Conservation (phyloP, 2,113 vertebrate genomes). For the Hippoglossus stenolepis region DNA sequence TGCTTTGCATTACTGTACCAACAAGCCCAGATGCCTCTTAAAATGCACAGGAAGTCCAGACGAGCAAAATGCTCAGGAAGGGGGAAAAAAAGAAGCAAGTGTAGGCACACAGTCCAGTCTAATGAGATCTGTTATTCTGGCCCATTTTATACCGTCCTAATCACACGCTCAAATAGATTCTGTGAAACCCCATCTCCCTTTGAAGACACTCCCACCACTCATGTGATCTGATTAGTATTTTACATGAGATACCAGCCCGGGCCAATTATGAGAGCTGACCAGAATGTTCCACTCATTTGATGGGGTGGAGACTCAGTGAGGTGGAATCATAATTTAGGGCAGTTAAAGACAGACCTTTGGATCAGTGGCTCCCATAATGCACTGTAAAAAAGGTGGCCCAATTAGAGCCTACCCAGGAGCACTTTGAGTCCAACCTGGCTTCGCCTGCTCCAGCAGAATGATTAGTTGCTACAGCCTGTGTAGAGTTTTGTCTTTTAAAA, state of each 20-base stretch:
- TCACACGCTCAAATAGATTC: constrained; percentile 74
- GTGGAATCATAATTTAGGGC: constrained; percentile 75
- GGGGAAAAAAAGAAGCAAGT: constrained; percentile 14
- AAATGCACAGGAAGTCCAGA: constrained; percentile 64
- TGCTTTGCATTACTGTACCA: constrained; percentile 69
- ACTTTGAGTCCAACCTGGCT: constrained; percentile 39
- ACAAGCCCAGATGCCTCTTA: constrained; percentile 60
- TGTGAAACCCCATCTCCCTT: constrained; percentile 70
- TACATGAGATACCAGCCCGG: constrained; percentile 68
- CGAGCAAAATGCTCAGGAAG: constrained; percentile 60
- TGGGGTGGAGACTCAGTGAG: constrained; percentile 66
- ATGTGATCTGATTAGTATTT: constrained; percentile 77
- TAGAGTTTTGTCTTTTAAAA: constrained; percentile 7
- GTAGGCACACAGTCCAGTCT: constrained; percentile 55
- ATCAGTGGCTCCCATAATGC: constrained; percentile 70
- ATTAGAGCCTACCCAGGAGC: constrained; percentile 68
- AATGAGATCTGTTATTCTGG: constrained; percentile 73
- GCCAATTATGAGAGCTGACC: constrained; percentile 71
- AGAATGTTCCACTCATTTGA: constrained; percentile 77
- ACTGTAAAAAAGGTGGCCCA: constrained; percentile 66
- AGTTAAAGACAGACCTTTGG: constrained; percentile 71
- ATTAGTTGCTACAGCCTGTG: constrained; percentile 45
- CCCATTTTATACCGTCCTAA: constrained; percentile 72
- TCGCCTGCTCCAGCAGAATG: constrained; percentile 25
- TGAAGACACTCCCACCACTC: constrained; percentile 64